Evolutionary conservation across 2,113 vertebrate species (phyloP).

Genomic region (Rhegmatorhina hoffmannsi): DNA sequence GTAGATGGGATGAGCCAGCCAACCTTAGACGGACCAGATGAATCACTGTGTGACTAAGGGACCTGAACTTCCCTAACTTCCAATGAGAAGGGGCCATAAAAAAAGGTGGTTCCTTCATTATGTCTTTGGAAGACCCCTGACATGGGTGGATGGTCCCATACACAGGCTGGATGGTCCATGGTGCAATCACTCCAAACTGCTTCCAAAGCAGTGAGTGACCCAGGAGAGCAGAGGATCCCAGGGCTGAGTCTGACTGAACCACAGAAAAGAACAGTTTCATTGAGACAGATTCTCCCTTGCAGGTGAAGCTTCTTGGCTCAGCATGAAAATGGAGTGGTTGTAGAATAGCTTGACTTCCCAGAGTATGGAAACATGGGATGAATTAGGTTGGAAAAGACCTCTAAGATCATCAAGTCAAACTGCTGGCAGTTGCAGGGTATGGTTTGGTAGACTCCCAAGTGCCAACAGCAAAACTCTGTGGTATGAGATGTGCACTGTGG

Average conservation of each 20-base stretch:
- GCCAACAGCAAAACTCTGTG: not conserved
- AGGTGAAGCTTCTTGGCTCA: not conserved
- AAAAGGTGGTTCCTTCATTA: not conserved
- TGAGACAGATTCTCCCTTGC: not conserved
- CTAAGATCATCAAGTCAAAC: not conserved
- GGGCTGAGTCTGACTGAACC: not conserved
- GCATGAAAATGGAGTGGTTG: not conserved
- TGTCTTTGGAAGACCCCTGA: not conserved
- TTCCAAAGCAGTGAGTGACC: not conserved
- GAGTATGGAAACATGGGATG: not conserved
- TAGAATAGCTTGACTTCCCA: not conserved
- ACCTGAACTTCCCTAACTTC: not conserved
- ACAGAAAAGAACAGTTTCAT: not conserved
- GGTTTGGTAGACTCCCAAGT: not conserved
- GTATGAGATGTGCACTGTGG: not conserved
- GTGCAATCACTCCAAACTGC: not conserved
- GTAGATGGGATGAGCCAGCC: conserved; percentile 11
- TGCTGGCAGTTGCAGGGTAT: no score
- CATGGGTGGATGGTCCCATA: not conserved
- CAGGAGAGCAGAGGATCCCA: not conserved
- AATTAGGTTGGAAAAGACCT: not conserved
- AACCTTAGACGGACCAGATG: not conserved
- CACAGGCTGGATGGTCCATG: not conserved
- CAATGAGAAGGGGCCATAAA: not conserved
- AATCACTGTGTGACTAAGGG: conserved; percentile 50